These are phyloP conservation scores for Rousettus madagascariensis DNA, from an alignment of 2,797 vertebrate genomes.

Conservation along the genomic window DNA sequence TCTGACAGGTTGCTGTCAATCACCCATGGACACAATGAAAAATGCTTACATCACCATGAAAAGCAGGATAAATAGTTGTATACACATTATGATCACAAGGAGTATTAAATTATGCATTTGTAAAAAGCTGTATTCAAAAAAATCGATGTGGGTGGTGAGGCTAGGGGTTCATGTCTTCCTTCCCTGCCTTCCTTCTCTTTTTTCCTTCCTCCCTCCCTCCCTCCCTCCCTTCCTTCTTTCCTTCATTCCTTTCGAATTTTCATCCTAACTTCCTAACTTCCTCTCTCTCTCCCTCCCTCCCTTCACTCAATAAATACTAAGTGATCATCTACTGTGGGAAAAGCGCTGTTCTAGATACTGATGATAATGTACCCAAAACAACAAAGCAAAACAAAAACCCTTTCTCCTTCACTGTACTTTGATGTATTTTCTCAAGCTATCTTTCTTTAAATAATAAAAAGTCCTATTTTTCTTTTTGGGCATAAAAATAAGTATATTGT, in stretches of 20 bases:
- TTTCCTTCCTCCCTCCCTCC: no score
- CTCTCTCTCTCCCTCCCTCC: background rate
- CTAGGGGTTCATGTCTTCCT: background rate
- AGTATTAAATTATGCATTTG: background rate
- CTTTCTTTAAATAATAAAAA: background rate
- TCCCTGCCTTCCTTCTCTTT: accelerated
- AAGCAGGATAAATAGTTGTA: background rate
- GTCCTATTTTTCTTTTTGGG: background rate
- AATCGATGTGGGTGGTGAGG: background rate
- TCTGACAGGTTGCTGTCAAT: background rate
- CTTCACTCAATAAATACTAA: background rate
- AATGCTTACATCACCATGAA: background rate
- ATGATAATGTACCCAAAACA: background rate
- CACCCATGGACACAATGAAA: background rate
- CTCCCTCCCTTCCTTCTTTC: background rate
- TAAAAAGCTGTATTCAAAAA: background rate
- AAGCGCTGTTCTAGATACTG: background rate
- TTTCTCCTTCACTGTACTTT: background rate
- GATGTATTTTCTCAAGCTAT: background rate
- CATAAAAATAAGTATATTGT: background rate
- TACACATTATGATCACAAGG: background rate
- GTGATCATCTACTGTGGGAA: background rate
- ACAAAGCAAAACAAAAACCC: background rate
- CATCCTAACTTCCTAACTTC: background rate
- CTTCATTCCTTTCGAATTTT: accelerated